Percentiles rank a stretch among this genome's conserved stretches.
Conservation (phyloP, 2,113 vertebrate genomes). For the Galbula dea region DNA sequence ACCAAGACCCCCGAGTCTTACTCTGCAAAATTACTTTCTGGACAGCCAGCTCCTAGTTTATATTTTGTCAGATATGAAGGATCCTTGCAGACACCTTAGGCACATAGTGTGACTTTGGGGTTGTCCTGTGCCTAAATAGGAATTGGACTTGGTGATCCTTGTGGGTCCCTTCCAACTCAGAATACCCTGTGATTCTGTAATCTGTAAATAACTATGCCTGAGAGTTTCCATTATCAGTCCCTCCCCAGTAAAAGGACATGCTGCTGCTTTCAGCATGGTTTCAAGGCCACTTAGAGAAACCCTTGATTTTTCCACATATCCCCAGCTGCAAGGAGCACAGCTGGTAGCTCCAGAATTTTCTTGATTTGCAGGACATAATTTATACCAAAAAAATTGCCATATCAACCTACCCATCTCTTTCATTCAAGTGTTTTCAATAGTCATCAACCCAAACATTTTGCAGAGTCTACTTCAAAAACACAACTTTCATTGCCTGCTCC, state of each 20-base stretch:
- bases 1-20: neutral
- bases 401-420: neutral
- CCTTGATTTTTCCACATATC: neutral
- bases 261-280: neutral
- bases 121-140: too few species aligned
- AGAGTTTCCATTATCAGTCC: neutral
- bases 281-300: neutral
- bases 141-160: too few species aligned
- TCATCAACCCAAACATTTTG: neutral
- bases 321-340: neutral
- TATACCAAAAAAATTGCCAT: neutral
- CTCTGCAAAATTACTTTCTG: neutral
- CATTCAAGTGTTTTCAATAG: neutral
- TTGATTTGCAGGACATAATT: neutral
- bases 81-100: neutral
- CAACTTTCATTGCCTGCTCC: neutral
- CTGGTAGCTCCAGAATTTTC: neutral
- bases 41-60: neutral
- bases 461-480: neutral
- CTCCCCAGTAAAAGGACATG: neutral
- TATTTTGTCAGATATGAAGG: neutral
- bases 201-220: neutral
- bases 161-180: too few species aligned
- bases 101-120: too few species aligned
- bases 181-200: too few species aligned